These are phyloP conservation scores for Diarsia brunnea DNA, from an alignment of 2,888 invertebrate genomes.

Conservation along the genomic window DNA sequence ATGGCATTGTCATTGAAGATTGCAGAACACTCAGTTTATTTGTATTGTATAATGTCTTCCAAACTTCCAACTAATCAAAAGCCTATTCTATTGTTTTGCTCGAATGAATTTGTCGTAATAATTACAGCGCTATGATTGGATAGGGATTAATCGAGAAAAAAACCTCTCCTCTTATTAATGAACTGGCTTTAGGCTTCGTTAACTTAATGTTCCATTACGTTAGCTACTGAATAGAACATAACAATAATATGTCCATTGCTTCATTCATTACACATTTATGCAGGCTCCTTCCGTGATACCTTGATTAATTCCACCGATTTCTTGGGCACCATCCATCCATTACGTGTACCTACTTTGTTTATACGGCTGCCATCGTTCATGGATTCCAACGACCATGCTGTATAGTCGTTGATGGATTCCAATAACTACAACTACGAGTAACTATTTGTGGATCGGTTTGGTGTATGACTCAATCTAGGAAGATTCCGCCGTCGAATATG, in stretches of 20 bases:
- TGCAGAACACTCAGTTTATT: slow-evolving; percentile 66
- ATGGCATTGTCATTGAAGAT: slow-evolving; percentile 78
- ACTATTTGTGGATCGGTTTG: not conserved
- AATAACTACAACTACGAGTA: no score
- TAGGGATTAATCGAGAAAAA: slow-evolving; percentile 16
- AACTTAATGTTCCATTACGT: slow-evolving; percentile 28
- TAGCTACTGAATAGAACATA: not conserved
- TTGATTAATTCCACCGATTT: no score
- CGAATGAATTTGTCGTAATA: slow-evolving; percentile 39
- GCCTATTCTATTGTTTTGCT: slow-evolving; percentile 36
- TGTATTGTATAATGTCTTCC: slow-evolving; percentile 55
- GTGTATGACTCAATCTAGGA: not conserved
- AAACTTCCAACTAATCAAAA: slow-evolving; percentile 46
- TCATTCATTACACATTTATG: no score
- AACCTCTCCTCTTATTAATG: not conserved
- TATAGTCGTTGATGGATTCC: no score
- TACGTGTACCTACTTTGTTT: no score
- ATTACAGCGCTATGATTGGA: slow-evolving; percentile 23
- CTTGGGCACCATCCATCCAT: no score
- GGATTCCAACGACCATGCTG: no score
- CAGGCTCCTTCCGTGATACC: no score
- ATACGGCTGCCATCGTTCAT: no score
- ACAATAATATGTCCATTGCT: no score
- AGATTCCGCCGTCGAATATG: not conserved
- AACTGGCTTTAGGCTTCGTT: slow-evolving; percentile 31